Evolutionary conservation across 2,888 invertebrate genomes (phyloP), one percentile per base, ranked within the genome.

Genomic region (Eumacrocentrus americanus): DNA sequence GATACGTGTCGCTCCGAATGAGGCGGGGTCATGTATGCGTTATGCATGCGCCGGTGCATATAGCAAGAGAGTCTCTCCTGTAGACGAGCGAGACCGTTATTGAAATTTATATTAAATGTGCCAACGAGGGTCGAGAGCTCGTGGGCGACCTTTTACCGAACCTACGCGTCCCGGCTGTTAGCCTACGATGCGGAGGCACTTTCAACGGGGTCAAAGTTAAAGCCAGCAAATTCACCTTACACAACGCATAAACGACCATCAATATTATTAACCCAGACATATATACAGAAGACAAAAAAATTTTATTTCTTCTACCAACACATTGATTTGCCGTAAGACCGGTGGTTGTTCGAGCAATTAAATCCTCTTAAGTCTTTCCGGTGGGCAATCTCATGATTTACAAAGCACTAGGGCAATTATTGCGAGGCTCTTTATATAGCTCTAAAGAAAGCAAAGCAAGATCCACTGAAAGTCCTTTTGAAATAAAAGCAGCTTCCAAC

Each of bases 91-190:
- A 42, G 65, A 55, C 52, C 62, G 68, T 72, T 71, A 72, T 73
- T 72, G 71, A 74, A 74, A 73, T 72, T 73, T 72, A 70, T 71
- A 72, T 74, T 68, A 68, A 54, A 72, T 70, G n/a, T n/a, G 69
- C 65, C 67, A 60, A 67, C 67, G 65, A 67, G 68, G 67, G 68
- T 64, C 62, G 62, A 66, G 64, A 58, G 62, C 60, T 61, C 54
- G 62, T 60, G 60, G 66, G 65, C 62, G 67, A 67, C 61, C 67
- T 60, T 65, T 58, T 61, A 23, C 58, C 37, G 25, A 38, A 48
- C 44, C 58, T 37, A 53, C 50, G 40, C 42, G 35, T 51, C 25
- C 58, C 9, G 29, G 29, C 29, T 29, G 29, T 29, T 29, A 9
- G 29, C 29, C n/a, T n/a, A n/a, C n/a, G n/a, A n/a, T n/a, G n/a